Evolutionary conservation across 2,888 invertebrate genomes (phyloP), one percentile per base, ranked within the genome.

Genomic region (Invenusta paracnida): DNA sequence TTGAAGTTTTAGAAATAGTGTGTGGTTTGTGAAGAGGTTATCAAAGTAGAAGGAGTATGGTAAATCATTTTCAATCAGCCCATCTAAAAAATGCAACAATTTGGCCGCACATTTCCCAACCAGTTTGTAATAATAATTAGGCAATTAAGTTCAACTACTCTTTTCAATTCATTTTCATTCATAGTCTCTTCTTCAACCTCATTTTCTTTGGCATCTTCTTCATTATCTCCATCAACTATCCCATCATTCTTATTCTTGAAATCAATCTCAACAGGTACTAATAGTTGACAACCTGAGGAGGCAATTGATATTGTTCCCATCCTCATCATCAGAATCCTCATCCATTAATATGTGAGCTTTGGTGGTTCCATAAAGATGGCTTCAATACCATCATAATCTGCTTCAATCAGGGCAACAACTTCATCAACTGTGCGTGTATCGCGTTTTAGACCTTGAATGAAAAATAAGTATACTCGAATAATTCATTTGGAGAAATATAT

Each of bases 1-100:
- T 73, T 73, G 73, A 73, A 73, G 73, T 73, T 73, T 23, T 23
- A 73, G 25, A 13, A 73, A 25, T 23, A 73, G 73, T 73, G 27
- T 73, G 5, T 5, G 73, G 73, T 25, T 73, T 73, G 73, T 73
- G 27, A 73, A 73, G 73, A 73, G 73, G 73, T 73, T 73, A 73
- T 73, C 73, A 73, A 73, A 73, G 23, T 73, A 73, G 27, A 73
- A 73, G 73, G 73, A 73, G 73, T 73, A 73, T 23, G 73, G 73
- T 23, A 73, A 73, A 73, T 73, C 73, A 13, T 73, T 73, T 73
- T 23, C 27, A 73, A 73, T 23, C 27, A 73, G 73, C 73, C 17
- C 73, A 73, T 73, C 73, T 23, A 73, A 73, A 73, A 73, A 73
- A 73, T 73, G 11, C 73, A 73, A 73, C 27, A 73, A 23, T 73